Percentiles rank a stretch among this genome's conserved stretches.
These are phyloP conservation scores for Phortica magna DNA, from an alignment of 2,888 invertebrate genomes.

Conservation along the genomic window DNA sequence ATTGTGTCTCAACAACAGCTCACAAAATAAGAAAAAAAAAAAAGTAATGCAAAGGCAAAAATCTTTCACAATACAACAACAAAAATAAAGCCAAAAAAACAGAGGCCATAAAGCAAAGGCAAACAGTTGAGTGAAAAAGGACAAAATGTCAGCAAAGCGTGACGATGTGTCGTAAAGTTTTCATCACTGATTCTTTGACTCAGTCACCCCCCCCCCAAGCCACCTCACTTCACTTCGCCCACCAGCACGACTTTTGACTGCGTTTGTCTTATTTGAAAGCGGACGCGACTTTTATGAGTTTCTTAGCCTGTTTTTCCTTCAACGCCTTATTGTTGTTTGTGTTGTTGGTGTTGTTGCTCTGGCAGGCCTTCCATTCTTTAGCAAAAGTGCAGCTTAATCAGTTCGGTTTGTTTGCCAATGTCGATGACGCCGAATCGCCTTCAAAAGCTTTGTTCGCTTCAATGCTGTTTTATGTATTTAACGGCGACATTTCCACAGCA, in stretches of 20 bases:
- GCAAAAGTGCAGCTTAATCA: conserved; percentile 53
- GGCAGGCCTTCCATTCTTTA: not conserved
- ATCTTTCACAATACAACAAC: conserved; percentile 20
- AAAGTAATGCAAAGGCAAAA: conserved; percentile 21
- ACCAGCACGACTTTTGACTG: conserved; percentile 42
- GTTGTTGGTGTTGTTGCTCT: not conserved
- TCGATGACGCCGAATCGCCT: conserved; percentile 37
- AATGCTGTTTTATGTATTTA: not conserved
- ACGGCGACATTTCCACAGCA: not conserved
- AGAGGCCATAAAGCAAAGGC: conserved; percentile 41
- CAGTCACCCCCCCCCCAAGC: conserved; percentile 42
- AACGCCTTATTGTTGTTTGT: not conserved
- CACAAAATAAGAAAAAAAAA: conserved; percentile 9
- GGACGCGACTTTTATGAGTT: conserved; percentile 30
- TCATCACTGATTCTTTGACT: conserved; percentile 41
- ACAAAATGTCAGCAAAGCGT: conserved; percentile 74
- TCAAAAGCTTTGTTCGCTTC: conserved; percentile 8
- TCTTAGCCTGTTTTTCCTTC: conserved; percentile 19
- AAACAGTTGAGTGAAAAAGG: conserved; percentile 57
- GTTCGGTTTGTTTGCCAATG: conserved; percentile 51
- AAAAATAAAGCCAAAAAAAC: conserved; percentile 27
- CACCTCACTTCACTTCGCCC: conserved; percentile 27
- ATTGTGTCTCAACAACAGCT: conserved; percentile 54
- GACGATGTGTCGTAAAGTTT: conserved; percentile 74
- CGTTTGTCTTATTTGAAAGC: conserved; percentile 16